Evolutionary conservation across 2,113 vertebrate genomes (phyloP).

Genomic region (Micromys minutus): DNA sequence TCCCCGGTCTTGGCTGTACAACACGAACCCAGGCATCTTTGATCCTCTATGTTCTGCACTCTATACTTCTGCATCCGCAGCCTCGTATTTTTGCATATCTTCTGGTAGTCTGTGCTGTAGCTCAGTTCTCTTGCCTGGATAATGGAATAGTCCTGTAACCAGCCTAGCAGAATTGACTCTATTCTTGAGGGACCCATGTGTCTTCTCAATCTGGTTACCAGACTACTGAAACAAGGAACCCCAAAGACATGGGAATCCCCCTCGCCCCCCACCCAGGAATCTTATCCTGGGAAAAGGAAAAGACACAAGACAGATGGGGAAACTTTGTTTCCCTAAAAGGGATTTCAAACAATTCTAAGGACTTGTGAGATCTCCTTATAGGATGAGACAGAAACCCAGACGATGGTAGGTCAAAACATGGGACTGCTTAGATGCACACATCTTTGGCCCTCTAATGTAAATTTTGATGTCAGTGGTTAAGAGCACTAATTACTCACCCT

Average conservation of each 20-base stretch:
- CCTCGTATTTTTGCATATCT: neutral
- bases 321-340: neutral
- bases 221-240: no score
- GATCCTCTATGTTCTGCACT: neutral
- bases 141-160: no score
- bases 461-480: neutral
- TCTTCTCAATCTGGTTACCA: neutral
- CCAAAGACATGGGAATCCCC: neutral
- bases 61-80: neutral
- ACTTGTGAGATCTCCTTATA: neutral
- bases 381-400: neutral
- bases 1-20: neutral
- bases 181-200: neutral
- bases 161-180: neutral
- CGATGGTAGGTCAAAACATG: neutral
- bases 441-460: neutral
- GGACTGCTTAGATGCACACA: neutral
- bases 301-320: neutral
- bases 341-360: neutral
- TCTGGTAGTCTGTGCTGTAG: neutral
- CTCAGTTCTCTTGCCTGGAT: neutral
- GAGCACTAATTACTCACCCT: neutral
- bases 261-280: neutral
- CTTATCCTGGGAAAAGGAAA: neutral
- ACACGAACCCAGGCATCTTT: neutral